A percentile compares a stretch with the other conserved stretches of the same genome.
Conservation (phyloP, 2,888 invertebrate species). For the Megastigmus dorsalis region DNA sequence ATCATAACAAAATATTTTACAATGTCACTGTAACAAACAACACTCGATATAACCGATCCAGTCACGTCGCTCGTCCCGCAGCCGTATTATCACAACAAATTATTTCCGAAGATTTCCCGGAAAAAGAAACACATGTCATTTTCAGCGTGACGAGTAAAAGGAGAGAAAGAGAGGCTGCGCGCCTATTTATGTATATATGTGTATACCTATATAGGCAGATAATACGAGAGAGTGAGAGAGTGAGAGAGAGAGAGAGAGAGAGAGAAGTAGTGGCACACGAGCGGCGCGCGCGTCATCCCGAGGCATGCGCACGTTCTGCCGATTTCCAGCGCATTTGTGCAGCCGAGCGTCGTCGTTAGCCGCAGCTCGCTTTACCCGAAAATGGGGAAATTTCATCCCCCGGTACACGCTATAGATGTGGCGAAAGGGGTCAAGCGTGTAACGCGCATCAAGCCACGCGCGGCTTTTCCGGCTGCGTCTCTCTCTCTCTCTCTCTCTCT, state of each 20-base stretch:
- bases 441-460: background rate
- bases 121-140: constrained; percentile 3
- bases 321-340: constrained; percentile 42
- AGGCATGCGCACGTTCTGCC: constrained; percentile 22
- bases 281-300: background rate
- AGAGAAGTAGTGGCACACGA: too few relatives aligned
- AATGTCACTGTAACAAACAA: too few relatives aligned
- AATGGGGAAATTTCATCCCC: constrained; percentile 19
- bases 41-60: too few relatives aligned
- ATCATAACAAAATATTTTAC: too few relatives aligned
- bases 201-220: background rate
- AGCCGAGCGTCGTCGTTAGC: background rate
- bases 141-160: background rate
- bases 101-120: background rate
- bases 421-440: constrained; percentile 26
- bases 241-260: background rate
- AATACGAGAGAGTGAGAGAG: background rate
- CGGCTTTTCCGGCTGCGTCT: constrained; percentile 5
- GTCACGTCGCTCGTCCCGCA: too few relatives aligned
- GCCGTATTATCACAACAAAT: constrained; percentile 19
- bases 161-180: background rate
- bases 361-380: background rate
- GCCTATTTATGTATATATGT: too few relatives aligned
- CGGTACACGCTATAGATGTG: too few relatives aligned
- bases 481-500: background rate